A percentile compares a stretch with the other conserved stretches of the same genome.
These are phyloP conservation scores for Pseudochirops cupreus DNA, from an alignment of 2,797 vertebrate genomes.

Conservation along the genomic window DNA sequence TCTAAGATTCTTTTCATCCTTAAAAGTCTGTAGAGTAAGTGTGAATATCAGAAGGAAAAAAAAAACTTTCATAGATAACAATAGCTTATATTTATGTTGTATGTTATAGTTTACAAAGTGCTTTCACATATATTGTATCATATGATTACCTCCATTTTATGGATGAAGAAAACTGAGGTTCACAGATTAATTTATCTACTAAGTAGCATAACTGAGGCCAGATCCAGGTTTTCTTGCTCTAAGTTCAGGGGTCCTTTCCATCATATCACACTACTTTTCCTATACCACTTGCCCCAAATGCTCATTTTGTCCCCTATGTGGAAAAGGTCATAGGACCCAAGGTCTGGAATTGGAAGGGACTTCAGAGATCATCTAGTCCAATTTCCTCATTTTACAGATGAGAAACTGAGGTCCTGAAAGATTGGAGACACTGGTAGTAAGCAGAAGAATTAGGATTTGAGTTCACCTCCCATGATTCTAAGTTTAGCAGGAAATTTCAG, in stretches of 20 bases:
- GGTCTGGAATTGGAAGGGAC: background rate
- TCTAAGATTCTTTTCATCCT: background rate
- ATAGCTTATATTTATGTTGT: background rate
- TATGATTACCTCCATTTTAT: background rate
- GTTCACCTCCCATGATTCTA: background rate
- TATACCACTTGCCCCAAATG: background rate
- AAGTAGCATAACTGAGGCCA: background rate
- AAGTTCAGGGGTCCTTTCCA: background rate
- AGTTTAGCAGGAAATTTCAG: slow-evolving; percentile 22
- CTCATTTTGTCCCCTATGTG: background rate
- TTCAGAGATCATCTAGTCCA: background rate
- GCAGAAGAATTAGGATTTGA: background rate
- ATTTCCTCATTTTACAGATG: background rate
- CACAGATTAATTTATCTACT: background rate
- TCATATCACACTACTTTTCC: background rate
- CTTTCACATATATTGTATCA: background rate
- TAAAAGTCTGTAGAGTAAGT: background rate
- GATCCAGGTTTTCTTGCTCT: background rate
- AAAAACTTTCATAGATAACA: background rate
- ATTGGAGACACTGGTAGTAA: background rate
- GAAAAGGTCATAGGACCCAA: background rate
- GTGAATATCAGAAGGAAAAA: background rate
- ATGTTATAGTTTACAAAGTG: background rate
- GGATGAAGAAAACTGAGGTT: background rate
- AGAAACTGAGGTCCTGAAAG: background rate